These are phyloP conservation scores for Styela clava DNA, from an alignment of 23 tunicate species.

Conservation along the genomic window DNA sequence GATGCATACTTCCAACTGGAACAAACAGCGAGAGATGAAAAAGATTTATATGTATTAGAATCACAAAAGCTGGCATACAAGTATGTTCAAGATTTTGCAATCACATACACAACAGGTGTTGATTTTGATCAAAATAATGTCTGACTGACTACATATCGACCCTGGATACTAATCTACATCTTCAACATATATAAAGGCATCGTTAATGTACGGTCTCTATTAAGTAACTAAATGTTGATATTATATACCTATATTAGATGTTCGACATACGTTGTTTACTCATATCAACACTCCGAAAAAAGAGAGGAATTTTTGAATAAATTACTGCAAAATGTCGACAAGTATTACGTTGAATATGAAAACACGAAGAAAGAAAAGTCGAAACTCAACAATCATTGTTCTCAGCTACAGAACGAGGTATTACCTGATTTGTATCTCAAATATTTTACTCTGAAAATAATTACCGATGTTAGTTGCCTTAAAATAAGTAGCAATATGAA, in stretches of 20 bases:
- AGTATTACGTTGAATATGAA: conserved; percentile 26
- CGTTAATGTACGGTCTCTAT: background rate
- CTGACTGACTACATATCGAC: too few relatives aligned
- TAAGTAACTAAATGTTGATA: background rate
- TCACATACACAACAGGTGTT: background rate
- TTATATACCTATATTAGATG: too few relatives aligned
- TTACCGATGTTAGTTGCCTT: too few relatives aligned
- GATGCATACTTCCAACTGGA: conserved; percentile 65
- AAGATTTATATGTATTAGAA: conserved; percentile 54
- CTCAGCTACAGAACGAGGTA: conserved; percentile 7
- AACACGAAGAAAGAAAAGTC: conserved; percentile 31
- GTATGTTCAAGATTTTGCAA: conserved; percentile 3
- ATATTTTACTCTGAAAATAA: too few relatives aligned
- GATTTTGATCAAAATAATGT: too few relatives aligned
- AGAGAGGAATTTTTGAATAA: conserved; percentile 51
- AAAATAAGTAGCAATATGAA: too few relatives aligned
- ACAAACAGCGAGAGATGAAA: conserved; percentile 34
- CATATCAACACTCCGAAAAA: conserved; percentile 37
- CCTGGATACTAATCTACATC: background rate
- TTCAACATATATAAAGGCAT: background rate
- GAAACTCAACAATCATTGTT: conserved; percentile 7
- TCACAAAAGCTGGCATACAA: conserved; percentile 59
- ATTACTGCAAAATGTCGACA: conserved; percentile 50
- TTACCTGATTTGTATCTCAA: too few relatives aligned
- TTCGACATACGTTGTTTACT: conserved; percentile 55